Base-by-base conservation (phyloP, 1,140 invertebrate genomes). In the Caerostris extrusa region DNA sequence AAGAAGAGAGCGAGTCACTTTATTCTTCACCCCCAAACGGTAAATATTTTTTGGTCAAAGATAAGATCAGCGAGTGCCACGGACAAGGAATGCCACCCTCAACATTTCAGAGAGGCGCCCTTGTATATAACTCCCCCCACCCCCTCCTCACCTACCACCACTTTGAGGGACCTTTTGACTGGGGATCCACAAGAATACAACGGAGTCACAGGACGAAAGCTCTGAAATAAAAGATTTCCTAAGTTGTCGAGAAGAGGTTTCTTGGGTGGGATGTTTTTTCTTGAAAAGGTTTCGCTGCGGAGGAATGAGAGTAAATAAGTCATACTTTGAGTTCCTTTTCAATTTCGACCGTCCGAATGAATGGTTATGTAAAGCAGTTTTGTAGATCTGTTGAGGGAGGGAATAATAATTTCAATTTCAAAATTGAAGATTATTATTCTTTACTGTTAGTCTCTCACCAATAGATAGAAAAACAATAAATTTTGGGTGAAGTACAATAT, bases 41-140 rank as follows among this genome's bases (percentile, higher is more conserved):
- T 82, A 91, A 91, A 91, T 91, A 91, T 91, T 91, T 91, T 90
- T 91, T 61, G 55, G 89, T 6, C 71, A 5, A 7, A 8, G 89
- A 91, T 91, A 91, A 91, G 71, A 91, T 91, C 89, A 19, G 34
- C 34, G 34, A 34, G 14, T 58, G 7, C n/a, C 55, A 56, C 58
- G 56, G 82, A 57, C 57, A 58, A 19, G 82, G 82, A 85, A 85
- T 85, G 57, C 82, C 82, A 85, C 85, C 85, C 85, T 87, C 60
- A 56, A 64, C 82, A 77, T 77, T 50, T 12, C n/a, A 17, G 12
- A 8, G 55, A 14, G 14, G 7, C 55, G 14, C 82, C 82, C 55
- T 7, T 58, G 14, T 83, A 83, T 83, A 83, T n/a, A 57, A 57
- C 50, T 17, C 14, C 34, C 53, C 58, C 56, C 57, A 17, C n/a